phyloP scores from a whole-genome alignment of 2,113 vertebrate species.

The Bothrops jararaca region DNA sequence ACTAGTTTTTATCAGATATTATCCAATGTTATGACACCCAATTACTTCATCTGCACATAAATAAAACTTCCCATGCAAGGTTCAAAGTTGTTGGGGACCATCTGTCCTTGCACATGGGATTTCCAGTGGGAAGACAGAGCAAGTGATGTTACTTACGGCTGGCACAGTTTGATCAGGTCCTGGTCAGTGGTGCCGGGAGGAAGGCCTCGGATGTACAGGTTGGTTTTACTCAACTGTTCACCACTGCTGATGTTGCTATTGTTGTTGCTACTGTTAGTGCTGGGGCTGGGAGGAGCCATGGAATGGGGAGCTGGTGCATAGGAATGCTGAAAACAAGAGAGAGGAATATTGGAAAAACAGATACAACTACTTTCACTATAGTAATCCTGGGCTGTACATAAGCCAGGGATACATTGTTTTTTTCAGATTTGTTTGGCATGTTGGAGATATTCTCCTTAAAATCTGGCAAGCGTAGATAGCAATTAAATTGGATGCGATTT shows the following conservation, averaged over 20 bases:
- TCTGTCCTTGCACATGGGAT: neutral
- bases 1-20: neutral
- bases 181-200: conserved; percentile 96
- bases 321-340: conserved; percentile 84
- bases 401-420: neutral
- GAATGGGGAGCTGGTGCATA: conserved; percentile 97
- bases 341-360: conserved; percentile 52
- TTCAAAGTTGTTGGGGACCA: conserved; percentile 11
- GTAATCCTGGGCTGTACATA: neutral
- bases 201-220: conserved; percentile 96
- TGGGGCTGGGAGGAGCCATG: conserved; percentile 98
- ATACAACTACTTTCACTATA: neutral
- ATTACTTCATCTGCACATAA: conserved; percentile 6
- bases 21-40: neutral
- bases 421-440: neutral
- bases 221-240: conserved; percentile 98
- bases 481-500: neutral
- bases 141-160: conserved; percentile 84
- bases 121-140: neutral
- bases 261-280: conserved; percentile 92
- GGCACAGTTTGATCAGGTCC: conserved; percentile 98
- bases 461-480: neutral
- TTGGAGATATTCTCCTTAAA: neutral
- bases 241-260: conserved; percentile 85
- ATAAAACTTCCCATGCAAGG: neutral